Conservation (phyloP, 2,888 invertebrate genomes). For the Julus scanicus region DNA sequence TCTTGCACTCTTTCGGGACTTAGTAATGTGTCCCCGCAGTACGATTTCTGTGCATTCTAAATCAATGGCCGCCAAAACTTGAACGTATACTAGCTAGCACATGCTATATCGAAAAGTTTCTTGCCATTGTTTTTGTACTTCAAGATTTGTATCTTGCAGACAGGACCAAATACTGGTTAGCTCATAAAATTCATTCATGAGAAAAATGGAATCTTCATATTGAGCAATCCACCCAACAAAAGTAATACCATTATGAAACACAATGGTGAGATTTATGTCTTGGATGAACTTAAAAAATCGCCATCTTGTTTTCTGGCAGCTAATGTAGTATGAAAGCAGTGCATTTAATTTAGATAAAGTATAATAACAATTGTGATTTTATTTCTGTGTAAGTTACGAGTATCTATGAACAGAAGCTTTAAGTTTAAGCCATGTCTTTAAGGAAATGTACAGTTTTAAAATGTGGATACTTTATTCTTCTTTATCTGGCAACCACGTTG, state of each 20-base stretch:
- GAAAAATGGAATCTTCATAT: neutral
- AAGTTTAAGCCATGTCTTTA: neutral
- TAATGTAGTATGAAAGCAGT: too few species aligned
- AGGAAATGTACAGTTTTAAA: neutral
- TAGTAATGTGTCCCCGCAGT: neutral
- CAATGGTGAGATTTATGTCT: too few species aligned
- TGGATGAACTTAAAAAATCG: too few species aligned
- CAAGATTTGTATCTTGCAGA: neutral
- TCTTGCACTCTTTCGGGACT: neutral
- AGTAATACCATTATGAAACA: too few species aligned
- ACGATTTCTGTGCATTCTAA: neutral
- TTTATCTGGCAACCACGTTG: neutral
- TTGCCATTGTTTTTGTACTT: neutral
- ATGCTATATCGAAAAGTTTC: neutral
- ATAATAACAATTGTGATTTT: too few species aligned
- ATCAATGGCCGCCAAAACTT: neutral
- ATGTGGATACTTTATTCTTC: neutral
- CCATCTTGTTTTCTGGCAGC: too few species aligned
- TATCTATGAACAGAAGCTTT: too few species aligned
- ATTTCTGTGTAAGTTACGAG: too few species aligned
- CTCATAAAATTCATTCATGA: neutral
- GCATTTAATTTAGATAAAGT: too few species aligned
- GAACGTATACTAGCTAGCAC: neutral
- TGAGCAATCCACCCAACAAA: too few species aligned
- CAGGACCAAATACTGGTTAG: neutral